Base-by-base conservation (phyloP, 2,888 invertebrate genomes). In the Lissocephala sabroskyi region DNA sequence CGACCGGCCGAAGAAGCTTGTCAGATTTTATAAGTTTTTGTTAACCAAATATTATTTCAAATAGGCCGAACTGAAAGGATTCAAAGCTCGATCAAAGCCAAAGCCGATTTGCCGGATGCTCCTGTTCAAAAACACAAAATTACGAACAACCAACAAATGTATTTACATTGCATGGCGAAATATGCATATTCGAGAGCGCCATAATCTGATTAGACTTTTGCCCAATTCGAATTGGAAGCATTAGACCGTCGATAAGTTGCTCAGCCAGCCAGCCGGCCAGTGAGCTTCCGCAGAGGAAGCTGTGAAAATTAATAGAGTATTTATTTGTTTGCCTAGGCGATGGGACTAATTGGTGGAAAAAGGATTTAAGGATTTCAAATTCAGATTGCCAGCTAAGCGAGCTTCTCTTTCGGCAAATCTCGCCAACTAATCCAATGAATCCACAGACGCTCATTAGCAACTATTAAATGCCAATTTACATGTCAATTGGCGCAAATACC, bases 381-480 rank as follows among this genome's bases (percentile, higher is more conserved):
- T 32, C 13, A 32, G 13, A 32, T 32, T 13, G 30, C n/a, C 30
- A 3, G 11, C 29, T 29, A 33, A 33, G 6, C 6, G 11, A 33
- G 13, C 11, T 33, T 13, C 5, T 23, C 23, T 23, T 23, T 23
- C 23, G 35, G 14, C 35, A 35, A 35, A 35, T 14, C 65, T 67
- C n/a, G n/a, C n/a, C n/a, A n/a, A n/a, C n/a, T n/a, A n/a, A n/a
- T n/a, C n/a, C n/a, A n/a, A n/a, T n/a, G n/a, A 71, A 68, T 68
- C 68, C 68, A 65, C 58, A 70, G 70, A 70, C 71, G 70, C 70
- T 73, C 71, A 71, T 71, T 71, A 71, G 70, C 70, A 71, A 47
- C 74, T 68, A 82, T 82, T 79, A 80, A 81, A 82, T 78, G 78
- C 68, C 80, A 80, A 82, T 82, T 80, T 80, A 78, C 80, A 82